Conservation (phyloP, 2,888 invertebrate species). For the Leptinotarsa haldemani region DNA sequence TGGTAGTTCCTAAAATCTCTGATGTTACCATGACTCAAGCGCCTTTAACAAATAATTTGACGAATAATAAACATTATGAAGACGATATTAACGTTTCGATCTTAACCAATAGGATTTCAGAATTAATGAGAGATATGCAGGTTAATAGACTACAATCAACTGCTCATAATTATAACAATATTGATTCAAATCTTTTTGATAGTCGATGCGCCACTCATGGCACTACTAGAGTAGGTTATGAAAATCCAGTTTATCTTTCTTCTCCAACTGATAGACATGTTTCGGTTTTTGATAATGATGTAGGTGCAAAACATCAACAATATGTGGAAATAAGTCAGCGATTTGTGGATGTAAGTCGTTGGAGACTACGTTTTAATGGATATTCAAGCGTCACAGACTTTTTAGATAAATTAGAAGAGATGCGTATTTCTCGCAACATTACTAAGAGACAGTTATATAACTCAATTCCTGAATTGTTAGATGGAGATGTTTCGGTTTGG, state of each 20-base stretch:
- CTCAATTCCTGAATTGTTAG: slow-evolving; percentile 18
- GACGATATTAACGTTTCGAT: slow-evolving; percentile 1
- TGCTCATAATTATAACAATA: not conserved
- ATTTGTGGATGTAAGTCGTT: slow-evolving; percentile 18
- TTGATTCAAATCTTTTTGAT: not conserved
- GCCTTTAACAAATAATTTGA: not conserved
- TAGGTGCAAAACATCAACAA: not conserved
- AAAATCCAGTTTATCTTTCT: not conserved
- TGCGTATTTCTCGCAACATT: slow-evolving; percentile 3
- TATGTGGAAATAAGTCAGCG: not conserved
- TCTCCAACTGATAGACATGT: not conserved
- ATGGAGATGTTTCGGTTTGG: slow-evolving; percentile 17
- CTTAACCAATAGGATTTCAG: slow-evolving; percentile 4
- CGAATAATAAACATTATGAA: not conserved
- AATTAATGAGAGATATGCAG: slow-evolving; percentile 5
- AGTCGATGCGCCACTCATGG: not conserved
- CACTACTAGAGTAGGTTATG: not conserved
- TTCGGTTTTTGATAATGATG: not conserved
- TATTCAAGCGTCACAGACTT: slow-evolving; percentile 3
- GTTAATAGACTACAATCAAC: slow-evolving; percentile 1
- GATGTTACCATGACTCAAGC: not conserved
- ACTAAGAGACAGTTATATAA: slow-evolving; percentile 8
- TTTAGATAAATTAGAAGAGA: slow-evolving; percentile 12
- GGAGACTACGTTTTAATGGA: not conserved
- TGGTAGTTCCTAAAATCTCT: not conserved